Conservation (phyloP, 2,888 invertebrate species). For the Lochmaea capreae region DNA sequence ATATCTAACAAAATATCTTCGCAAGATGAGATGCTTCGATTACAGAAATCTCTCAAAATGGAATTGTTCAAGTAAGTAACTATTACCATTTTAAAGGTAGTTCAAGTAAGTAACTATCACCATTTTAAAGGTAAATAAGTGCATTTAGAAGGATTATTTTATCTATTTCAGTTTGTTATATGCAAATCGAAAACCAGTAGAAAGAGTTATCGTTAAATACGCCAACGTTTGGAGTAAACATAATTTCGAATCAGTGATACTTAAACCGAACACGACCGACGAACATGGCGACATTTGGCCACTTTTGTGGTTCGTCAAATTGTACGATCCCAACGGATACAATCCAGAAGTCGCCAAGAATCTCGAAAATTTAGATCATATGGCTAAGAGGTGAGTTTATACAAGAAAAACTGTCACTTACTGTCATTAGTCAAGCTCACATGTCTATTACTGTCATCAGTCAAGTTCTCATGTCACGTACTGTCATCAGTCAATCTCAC, state of each 20-base stretch:
- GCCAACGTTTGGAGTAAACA: slow-evolving; percentile 47
- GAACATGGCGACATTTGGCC: slow-evolving; percentile 62
- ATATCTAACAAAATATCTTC: slow-evolving; percentile 58
- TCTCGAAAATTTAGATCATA: slow-evolving; percentile 64
- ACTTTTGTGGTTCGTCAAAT: slow-evolving; percentile 67
- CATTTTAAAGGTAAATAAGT: background rate
- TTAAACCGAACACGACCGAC: slow-evolving; percentile 46
- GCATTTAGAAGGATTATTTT: no score
- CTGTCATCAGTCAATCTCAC: no score
- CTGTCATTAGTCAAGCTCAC: no score
- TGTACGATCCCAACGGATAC: slow-evolving; percentile 58
- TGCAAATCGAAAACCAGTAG: slow-evolving; percentile 40
- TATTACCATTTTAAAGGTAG: background rate
- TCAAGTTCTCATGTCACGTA: no score
- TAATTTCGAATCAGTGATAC: slow-evolving; percentile 37
- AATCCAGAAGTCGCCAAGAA: slow-evolving; percentile 61
- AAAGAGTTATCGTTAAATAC: slow-evolving; percentile 56
- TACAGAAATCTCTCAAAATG: slow-evolving; percentile 66
- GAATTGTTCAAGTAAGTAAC: slow-evolving; percentile 64
- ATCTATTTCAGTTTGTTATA: slow-evolving; percentile 43
- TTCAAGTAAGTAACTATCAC: slow-evolving; percentile 60
- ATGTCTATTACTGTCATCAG: no score
- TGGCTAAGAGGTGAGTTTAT: slow-evolving; percentile 53
- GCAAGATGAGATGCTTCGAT: slow-evolving; percentile 60
- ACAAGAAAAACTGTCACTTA: background rate